These are phyloP conservation scores for Pollenia amentaria DNA, from an alignment of 2,888 invertebrate genomes.

Conservation along the genomic window DNA sequence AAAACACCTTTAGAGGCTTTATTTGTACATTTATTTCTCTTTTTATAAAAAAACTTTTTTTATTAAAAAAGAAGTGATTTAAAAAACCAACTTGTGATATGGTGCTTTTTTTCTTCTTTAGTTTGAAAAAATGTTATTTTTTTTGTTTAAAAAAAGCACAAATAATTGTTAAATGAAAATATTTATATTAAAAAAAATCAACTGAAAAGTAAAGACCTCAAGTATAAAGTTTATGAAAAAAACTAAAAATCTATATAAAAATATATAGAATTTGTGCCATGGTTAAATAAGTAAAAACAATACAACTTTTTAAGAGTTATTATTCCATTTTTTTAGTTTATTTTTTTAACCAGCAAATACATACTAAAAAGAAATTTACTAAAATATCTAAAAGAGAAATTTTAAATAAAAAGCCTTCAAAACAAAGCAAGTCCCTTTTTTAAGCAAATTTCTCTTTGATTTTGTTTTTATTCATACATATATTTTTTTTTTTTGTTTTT, in stretches of 20 bases:
- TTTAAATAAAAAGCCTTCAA: not conserved
- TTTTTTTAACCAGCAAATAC: conserved; percentile 1
- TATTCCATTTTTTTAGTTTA: conserved; percentile 6
- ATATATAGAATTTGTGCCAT: conserved; percentile 57
- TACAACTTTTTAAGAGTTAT: conserved; percentile 50
- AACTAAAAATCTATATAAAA: conserved; percentile 35
- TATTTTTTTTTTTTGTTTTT: no score
- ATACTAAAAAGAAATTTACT: conserved; percentile 9
- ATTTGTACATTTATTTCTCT: not conserved
- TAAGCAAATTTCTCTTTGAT: no score
- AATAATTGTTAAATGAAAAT: conserved; percentile 40
- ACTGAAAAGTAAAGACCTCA: conserved; percentile 55
- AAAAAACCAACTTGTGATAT: conserved; percentile 54
- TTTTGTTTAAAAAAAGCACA: conserved; percentile 50
- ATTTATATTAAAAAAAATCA: not conserved
- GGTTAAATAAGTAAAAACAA: conserved; percentile 23
- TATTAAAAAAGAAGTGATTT: not conserved
- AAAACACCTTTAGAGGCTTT: no score
- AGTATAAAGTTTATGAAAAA: conserved; percentile 33
- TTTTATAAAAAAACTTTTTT: conserved; percentile 5
- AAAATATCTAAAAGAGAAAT: not conserved
- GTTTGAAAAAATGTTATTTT: conserved; percentile 21
- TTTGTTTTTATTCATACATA: no score
- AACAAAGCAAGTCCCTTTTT: not conserved
- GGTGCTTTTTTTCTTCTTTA: conserved; percentile 45